Percentiles rank a stretch among this genome's conserved stretches.
Conservation (phyloP, 1,140 invertebrate genomes). For the Acyrthosiphon pisum region DNA sequence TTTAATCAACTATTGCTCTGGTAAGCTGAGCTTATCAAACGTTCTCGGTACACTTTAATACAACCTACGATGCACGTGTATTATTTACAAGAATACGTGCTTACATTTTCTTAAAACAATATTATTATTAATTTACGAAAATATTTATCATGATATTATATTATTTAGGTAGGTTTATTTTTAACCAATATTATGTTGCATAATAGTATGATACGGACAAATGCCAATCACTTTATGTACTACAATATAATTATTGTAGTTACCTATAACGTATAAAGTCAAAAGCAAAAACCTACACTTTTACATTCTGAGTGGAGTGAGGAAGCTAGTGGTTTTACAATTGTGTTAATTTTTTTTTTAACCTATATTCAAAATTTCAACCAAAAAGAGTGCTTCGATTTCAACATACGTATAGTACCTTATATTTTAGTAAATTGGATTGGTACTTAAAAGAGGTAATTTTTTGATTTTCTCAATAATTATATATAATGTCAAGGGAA, state of each 20-base stretch:
- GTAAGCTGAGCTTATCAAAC: background rate
- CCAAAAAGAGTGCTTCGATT: no score
- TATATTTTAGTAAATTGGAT: no score
- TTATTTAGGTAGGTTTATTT: background rate
- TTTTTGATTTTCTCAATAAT: no score
- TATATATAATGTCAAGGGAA: no score
- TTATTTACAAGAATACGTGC: background rate
- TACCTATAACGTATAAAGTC: background rate
- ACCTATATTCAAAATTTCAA: no score
- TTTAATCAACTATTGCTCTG: background rate
- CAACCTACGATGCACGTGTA: background rate
- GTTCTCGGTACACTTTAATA: background rate
- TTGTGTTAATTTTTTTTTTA: no score
- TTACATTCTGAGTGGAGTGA: no score
- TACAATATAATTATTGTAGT: background rate
- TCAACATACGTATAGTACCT: no score
- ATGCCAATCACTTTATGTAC: background rate
- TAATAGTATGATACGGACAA: background rate
- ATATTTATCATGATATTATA: background rate
- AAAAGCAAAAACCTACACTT: background rate
- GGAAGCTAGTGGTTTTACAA: no score
- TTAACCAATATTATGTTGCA: background rate
- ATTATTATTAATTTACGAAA: background rate
- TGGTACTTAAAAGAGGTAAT: no score
- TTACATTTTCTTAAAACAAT: background rate